Evolutionary conservation across 2,888 invertebrate genomes (phyloP).

Genomic region (Lysandra coridon): DNA sequence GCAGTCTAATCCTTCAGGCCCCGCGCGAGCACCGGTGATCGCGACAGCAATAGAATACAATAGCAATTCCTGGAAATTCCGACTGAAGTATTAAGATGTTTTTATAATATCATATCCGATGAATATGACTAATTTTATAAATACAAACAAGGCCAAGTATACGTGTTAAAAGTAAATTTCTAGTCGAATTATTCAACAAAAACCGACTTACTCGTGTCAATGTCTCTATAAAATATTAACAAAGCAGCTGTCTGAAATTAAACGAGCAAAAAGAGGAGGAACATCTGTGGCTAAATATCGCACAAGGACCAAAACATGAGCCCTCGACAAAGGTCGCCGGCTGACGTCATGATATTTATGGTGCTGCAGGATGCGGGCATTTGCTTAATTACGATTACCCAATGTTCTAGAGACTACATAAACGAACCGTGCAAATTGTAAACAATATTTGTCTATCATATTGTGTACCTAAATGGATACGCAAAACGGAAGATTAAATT

Average conservation of each 20-base stretch:
- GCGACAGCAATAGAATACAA: too few relatives aligned
- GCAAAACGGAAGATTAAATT: too few relatives aligned
- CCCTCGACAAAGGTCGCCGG: constrained; percentile 64
- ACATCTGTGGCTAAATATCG: constrained; percentile 59
- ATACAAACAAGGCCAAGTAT: background rate
- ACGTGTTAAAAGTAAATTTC: background rate
- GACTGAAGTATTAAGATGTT: too few relatives aligned
- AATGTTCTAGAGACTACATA: background rate
- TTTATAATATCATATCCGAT: background rate
- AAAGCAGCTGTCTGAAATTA: background rate
- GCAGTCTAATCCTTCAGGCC: too few relatives aligned
- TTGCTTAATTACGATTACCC: constrained; percentile 33
- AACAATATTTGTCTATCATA: background rate
- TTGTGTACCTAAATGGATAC: background rate
- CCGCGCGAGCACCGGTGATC: too few relatives aligned
- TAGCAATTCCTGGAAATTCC: too few relatives aligned
- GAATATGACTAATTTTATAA: constrained; percentile 10
- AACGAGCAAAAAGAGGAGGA: constrained; percentile 37
- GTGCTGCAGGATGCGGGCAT: constrained; percentile 62
- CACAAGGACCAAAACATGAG: constrained; percentile 57
- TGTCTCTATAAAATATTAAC: background rate
- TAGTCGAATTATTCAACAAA: background rate
- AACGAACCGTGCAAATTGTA: background rate
- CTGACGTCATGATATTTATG: constrained; percentile 68
- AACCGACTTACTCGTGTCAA: background rate